A percentile compares a stretch with the other conserved stretches of the same genome.
phyloP scores from a whole-genome alignment of 2,797 vertebrate genomes.

The Pogonophryne albipinna region DNA sequence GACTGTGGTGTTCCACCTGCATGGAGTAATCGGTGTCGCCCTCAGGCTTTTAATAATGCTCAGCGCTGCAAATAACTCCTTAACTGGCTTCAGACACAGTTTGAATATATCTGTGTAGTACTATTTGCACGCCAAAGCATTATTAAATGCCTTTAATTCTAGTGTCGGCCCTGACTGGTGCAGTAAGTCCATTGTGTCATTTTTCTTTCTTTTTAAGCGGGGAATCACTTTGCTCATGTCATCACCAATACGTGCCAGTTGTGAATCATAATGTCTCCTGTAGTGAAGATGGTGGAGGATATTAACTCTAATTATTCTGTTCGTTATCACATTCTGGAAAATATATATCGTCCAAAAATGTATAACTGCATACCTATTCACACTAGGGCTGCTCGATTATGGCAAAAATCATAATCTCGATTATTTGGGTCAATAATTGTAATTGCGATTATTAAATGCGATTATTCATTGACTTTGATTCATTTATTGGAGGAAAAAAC shows the following conservation, averaged over 20 bases:
- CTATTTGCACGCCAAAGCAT: constrained; percentile 56
- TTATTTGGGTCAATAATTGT: no score
- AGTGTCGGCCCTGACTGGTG: constrained; percentile 29
- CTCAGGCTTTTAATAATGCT: constrained; percentile 80
- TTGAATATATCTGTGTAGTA: neutral
- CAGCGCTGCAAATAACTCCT: constrained; percentile 37
- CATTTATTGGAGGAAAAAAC: no score
- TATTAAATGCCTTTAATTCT: constrained; percentile 70
- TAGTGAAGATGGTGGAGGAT: neutral
- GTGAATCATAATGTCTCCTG: constrained; percentile 33
- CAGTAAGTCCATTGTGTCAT: constrained; percentile 36
- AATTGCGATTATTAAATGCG: no score
- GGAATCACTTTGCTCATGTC: constrained; percentile 17
- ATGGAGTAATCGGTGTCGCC: constrained; percentile 66
- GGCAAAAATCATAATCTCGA: no score
- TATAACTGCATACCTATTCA: neutral
- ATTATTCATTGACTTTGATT: no score
- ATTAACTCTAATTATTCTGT: neutral
- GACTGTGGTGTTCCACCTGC: constrained; percentile 58
- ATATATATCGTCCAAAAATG: neutral
- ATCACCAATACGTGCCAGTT: constrained; percentile 34
- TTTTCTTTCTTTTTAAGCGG: neutral
- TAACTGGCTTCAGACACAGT: constrained; percentile 19
- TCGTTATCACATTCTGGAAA: neutral
- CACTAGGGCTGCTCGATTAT: neutral